Percentiles rank a stretch among this genome's conserved stretches.
Conservation (phyloP, 1,140 invertebrate genomes). For the Oncopodura yosiiana region DNA sequence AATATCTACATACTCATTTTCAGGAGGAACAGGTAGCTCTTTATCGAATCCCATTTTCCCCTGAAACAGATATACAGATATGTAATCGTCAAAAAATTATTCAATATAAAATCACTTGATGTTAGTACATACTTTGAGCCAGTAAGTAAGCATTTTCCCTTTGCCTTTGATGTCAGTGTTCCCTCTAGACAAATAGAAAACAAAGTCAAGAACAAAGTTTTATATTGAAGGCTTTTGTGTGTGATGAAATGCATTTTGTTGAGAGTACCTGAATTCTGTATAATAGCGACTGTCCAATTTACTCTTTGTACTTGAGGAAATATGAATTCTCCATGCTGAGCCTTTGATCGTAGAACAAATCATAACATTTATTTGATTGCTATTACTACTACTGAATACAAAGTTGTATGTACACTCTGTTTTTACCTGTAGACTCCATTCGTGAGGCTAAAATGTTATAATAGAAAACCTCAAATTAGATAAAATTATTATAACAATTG, state of each 20-base stretch:
- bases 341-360: no score
- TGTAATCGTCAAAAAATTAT: no score
- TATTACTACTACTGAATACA: neutral
- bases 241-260: no score
- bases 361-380: constrained; percentile 4
- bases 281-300: constrained; percentile 66
- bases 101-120: no score
- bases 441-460: no score
- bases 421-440: constrained; percentile 71
- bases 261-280: constrained; percentile 56
- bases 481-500: no score
- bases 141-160: constrained; percentile 80
- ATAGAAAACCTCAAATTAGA: no score
- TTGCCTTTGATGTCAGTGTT: constrained; percentile 79
- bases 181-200: no score
- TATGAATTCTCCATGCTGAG: constrained; percentile 68
- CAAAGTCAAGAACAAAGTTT: no score
- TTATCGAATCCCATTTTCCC: constrained; percentile 81
- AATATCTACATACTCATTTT: constrained; percentile 62
- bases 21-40: constrained; percentile 64
- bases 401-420: neutral
- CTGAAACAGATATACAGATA: no score
- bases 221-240: no score
- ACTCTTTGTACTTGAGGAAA: constrained; percentile 65
- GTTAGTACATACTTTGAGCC: no score